Evolutionary conservation across 2,888 invertebrate species (phyloP).

Genomic region (Dicranocentrus wangi): DNA sequence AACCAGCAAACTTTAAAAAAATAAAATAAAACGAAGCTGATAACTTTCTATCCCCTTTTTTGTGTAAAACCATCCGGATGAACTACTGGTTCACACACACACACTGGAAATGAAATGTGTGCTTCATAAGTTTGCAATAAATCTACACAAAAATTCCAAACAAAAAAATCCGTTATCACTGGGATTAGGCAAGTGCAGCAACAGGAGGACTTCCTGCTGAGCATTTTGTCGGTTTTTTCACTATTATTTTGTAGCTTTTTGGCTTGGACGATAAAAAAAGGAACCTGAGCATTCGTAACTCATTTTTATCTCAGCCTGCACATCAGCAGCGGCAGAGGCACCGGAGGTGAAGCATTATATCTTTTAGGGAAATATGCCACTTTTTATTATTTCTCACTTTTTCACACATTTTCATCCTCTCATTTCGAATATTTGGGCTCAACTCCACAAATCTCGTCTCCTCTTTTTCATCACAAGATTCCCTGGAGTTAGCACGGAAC

Average conservation of each 20-base stretch:
- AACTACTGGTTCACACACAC: slow-evolving; percentile 45
- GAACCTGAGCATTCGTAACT: too few species aligned
- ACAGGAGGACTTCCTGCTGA: slow-evolving; percentile 71
- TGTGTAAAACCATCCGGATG: too few species aligned
- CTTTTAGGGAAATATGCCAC: not conserved
- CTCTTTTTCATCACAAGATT: slow-evolving; percentile 18
- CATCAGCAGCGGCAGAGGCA: too few species aligned
- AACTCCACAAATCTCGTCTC: not conserved
- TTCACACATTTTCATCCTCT: slow-evolving; percentile 38
- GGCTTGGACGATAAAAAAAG: slow-evolving; percentile 22
- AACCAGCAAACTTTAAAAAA: slow-evolving; percentile 30
- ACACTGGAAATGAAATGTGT: slow-evolving; percentile 9
- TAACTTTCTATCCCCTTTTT: too few species aligned
- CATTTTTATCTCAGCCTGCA: too few species aligned
- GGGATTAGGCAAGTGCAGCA: slow-evolving; percentile 45
- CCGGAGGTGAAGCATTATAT: slow-evolving; percentile 19
- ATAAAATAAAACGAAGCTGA: too few species aligned
- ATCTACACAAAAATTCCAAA: slow-evolving; percentile 61
- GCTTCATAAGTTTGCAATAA: slow-evolving; percentile 72
- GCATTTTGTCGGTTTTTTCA: slow-evolving; percentile 70
- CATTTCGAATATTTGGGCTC: not conserved
- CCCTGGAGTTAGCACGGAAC: not conserved
- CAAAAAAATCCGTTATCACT: slow-evolving; percentile 38
- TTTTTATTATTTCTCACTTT: not conserved
- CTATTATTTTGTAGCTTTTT: not conserved